Percentiles rank a stretch among this genome's conserved stretches.
These are phyloP conservation scores for Drosophila paranaensis DNA, from an alignment of 2,888 invertebrate species.

Conservation along the genomic window DNA sequence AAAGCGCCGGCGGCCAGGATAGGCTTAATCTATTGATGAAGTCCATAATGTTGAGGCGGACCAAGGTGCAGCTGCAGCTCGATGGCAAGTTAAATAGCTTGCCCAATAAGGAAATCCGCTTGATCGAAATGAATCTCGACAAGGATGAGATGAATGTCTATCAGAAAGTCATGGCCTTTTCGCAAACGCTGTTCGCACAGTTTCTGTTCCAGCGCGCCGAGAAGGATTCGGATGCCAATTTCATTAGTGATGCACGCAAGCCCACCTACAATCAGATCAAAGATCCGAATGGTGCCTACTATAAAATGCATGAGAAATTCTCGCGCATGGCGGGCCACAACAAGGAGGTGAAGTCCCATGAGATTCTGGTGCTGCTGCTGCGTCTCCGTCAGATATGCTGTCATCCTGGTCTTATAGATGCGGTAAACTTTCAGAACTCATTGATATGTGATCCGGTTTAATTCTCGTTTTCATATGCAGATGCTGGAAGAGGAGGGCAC, in stretches of 20 bases:
- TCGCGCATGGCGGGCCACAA: conserved; percentile 87
- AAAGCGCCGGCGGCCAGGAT: conserved; percentile 91
- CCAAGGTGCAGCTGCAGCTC: conserved; percentile 91
- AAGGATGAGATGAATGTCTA: conserved; percentile 91
- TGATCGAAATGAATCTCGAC: conserved; percentile 88
- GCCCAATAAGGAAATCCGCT: conserved; percentile 87
- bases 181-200: conserved; percentile 90
- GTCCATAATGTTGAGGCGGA: conserved; percentile 93
- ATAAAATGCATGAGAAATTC: conserved; percentile 88
- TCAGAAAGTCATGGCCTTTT: conserved; percentile 90
- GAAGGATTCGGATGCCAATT: conserved; percentile 85
- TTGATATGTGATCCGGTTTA: neutral
- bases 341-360: conserved; percentile 88
- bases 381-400: conserved; percentile 95
- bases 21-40: conserved; percentile 94
- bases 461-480: conserved; percentile 67
- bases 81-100: conserved; percentile 87
- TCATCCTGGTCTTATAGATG: conserved; percentile 93
- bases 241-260: conserved; percentile 58
- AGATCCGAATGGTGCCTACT: conserved; percentile 86
- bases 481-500: conserved; percentile 86
- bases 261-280: conserved; percentile 82
- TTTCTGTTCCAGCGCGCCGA: conserved; percentile 91
- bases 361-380: conserved; percentile 92
- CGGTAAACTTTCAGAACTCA: conserved; percentile 82